These are phyloP conservation scores for Macaca mulatta DNA, from an alignment of 2,113 vertebrate species.

Conservation along the genomic window DNA sequence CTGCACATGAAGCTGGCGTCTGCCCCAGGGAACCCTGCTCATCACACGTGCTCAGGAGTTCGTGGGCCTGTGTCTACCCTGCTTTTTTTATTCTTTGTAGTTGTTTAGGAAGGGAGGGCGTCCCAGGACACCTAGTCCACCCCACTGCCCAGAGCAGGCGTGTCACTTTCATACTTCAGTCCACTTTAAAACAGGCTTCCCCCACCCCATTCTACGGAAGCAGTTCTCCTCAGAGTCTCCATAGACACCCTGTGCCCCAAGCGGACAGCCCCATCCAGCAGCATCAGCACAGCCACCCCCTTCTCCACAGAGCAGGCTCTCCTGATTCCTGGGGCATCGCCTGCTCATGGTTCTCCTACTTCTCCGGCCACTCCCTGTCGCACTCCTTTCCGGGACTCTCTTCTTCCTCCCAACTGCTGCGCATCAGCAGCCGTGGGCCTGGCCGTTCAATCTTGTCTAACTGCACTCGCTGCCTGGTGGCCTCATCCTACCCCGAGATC, in stretches of 20 bases:
- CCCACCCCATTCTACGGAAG: fast-evolving
- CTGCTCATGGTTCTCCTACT: background rate
- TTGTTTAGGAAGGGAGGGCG: background rate
- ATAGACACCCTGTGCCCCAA: fast-evolving
- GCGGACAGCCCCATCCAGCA: fast-evolving
- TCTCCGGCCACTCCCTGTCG: background rate
- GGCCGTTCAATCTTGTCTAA: background rate
- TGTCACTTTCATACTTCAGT: background rate
- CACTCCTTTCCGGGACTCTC: background rate
- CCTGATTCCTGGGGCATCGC: fast-evolving
- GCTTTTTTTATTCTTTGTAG: background rate
- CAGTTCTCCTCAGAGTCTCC: background rate
- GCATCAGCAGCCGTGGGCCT: too few relatives aligned
- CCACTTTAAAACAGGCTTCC: background rate
- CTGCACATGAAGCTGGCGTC: too few relatives aligned
- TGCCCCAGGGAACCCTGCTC: background rate
- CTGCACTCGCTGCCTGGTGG: fast-evolving
- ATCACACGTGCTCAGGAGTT: background rate
- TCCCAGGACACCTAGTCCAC: background rate
- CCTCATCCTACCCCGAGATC: background rate
- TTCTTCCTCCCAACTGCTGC: background rate
- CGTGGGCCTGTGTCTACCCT: background rate
- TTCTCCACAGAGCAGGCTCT: fast-evolving
- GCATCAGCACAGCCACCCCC: background rate
- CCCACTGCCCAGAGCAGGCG: background rate